Evolutionary conservation across 2,797 vertebrate species (phyloP), one percentile per base, ranked within the genome.

Genomic region (Coracias cyanogaster): DNA sequence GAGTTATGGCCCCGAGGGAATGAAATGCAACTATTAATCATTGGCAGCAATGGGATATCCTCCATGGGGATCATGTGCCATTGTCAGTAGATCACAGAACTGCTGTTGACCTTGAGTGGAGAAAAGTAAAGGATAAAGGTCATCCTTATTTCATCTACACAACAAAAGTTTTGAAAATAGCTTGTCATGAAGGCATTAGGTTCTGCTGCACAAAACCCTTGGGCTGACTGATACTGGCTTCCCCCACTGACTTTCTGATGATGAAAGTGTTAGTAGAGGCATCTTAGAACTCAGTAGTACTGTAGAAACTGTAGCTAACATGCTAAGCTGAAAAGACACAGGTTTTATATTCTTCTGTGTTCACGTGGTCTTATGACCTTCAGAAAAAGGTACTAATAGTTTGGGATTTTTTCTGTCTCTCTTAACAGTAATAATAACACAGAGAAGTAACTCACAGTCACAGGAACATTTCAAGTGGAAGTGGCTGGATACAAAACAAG

Each of bases 101-200:
- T 82, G 35, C 78, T 93, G 37, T 45, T 97, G 97, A 96, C 95
- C 96, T 97, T 97, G 78, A 86, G 48, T 77, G 58, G 66, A 96
- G 82, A 93, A 95, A 96, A 96, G 54, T 66, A 76, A 94, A 82
- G 64, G 61, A 92, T 90, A 95, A 96, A 97, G 95, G 92, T 96
- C 86, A 82, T 72, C 77, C 95, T 96, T 96, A 92, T 90, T 92
- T 95, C 41, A 61, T 58, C 84, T 93, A 45, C 66, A 64, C 55
- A 79, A 29, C 1, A 21, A 55, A 93, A 92, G 52, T 89, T 14
- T 16, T 84, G 81, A 96, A 95, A 85, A 18, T 74, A 25, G 3
- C 26, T 89, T 71, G n/a, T 87, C 57, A 25, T 65, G 81, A 94
- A 91, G 90, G 25, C 15, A 51, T 58, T 73, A 66, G 81, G 31